A percentile compares a stretch with the other conserved stretches of the same genome.
These are phyloP conservation scores for Rhabdophis nuchalis DNA, from an alignment of 2,797 vertebrate genomes.

Conservation along the genomic window DNA sequence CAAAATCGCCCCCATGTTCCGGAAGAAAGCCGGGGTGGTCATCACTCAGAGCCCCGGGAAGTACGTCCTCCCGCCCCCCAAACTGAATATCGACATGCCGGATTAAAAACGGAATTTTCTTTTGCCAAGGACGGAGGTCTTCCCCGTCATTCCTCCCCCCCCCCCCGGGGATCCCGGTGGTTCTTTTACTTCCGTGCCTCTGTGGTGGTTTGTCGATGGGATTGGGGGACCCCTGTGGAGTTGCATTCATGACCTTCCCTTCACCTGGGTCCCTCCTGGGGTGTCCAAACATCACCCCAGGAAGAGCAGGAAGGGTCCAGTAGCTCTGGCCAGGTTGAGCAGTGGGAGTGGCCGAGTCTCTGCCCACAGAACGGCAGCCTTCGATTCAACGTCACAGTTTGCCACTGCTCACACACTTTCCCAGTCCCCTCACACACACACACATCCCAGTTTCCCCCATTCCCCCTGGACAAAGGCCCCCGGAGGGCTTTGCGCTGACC, in stretches of 20 bases:
- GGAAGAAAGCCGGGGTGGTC: slow-evolving; percentile 94
- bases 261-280: slow-evolving; percentile 24
- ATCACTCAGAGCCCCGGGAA: slow-evolving; percentile 98
- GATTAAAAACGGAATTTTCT: slow-evolving; percentile 73
- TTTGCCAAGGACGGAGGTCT: slow-evolving; percentile 19
- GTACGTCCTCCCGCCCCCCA: slow-evolving; percentile 91
- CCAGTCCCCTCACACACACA: not conserved
- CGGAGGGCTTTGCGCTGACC: not conserved
- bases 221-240: slow-evolving; percentile 49
- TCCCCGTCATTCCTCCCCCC: no score
- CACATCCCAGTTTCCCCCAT: not conserved
- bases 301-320: slow-evolving; percentile 12
- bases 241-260: slow-evolving; percentile 32
- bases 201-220: slow-evolving; percentile 53
- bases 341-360: not conserved
- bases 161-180: no score
- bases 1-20: slow-evolving; percentile 96
- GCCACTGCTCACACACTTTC: not conserved
- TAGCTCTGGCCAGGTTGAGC: not conserved
- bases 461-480: not conserved
- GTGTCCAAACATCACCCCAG: slow-evolving; percentile 13
- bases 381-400: not conserved
- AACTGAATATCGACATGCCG: slow-evolving; percentile 95
- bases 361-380: not conserved
- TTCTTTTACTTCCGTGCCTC: slow-evolving; percentile 68